Base-by-base conservation (phyloP, 2,797 vertebrate genomes). In the Pachyuromys duprasi region DNA sequence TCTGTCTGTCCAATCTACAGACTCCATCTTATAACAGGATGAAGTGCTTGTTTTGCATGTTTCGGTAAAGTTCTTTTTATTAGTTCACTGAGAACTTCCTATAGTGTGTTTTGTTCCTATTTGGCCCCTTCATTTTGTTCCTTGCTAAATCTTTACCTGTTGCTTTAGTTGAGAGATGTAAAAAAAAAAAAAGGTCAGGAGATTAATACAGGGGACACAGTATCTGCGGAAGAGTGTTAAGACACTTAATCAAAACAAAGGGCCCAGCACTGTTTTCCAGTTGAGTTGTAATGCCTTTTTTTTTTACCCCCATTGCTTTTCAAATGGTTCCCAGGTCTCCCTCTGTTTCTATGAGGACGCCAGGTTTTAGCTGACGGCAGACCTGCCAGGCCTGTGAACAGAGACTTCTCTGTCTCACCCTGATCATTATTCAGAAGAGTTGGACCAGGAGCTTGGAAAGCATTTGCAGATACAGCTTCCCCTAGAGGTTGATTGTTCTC, bases 371-470 rank as follows among this genome's bases (percentile, higher is more conserved):
- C 89, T 94, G 26, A 83, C 80, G 93, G 81, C 20, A 18, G 65
- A 86, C n/a, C 72, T 92, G 92, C 94, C 97, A 96, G 94, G 95
- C 62, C 83, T 42, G 42, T 90, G 95, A 98, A 98, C 98, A 98
- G 97, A 98, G 96, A 31, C 78, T 93, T 96, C 98, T 98, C 97
- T 99, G 98, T 98, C 98, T 80, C 97, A 45, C 94, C 94, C 97
- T 98, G 88, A 98, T 98, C 98, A 98, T 97, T 98, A 98, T 98
- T 98, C 98, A 97, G 81, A 93, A 97, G 76, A 95, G 91, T 97
- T 98, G 97, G 97, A 67, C 96, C 96, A 90, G 96, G 96, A 90
- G 82, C 96, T 97, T 91, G 94, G 93, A 93, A 96, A 97, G 86
- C 93, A 97, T 98, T 98, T 97, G 97, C 81, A 95, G 93, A 86